Conservation (phyloP, 2,113 vertebrate species). For the Nyctibius bracteatus region DNA sequence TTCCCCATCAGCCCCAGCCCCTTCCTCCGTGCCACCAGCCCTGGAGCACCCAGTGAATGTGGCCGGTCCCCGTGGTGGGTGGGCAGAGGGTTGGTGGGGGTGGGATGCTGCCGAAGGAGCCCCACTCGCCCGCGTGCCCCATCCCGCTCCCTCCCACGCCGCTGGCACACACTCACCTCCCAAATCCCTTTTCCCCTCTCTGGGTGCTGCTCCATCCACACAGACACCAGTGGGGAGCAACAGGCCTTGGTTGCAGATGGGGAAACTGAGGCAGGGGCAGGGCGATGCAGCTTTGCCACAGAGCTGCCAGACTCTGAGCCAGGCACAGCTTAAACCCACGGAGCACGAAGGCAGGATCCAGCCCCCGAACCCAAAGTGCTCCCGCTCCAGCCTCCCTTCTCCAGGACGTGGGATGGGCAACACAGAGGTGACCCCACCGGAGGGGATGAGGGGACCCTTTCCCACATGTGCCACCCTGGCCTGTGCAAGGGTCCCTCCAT, state of each 20-base stretch:
- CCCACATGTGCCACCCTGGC: accelerated
- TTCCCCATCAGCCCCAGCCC: accelerated
- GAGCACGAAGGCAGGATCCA: background rate
- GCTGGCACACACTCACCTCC: background rate
- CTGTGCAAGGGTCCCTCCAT: accelerated
- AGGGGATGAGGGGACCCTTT: background rate
- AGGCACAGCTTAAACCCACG: background rate
- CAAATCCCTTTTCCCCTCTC: background rate
- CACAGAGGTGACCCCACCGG: accelerated
- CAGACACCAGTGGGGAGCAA: background rate
- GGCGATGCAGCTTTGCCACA: accelerated
- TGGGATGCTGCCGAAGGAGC: background rate
- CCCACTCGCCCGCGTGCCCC: accelerated
- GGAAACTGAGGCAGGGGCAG: background rate
- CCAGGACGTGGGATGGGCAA: background rate
- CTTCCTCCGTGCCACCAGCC: background rate
- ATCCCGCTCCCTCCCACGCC: background rate
- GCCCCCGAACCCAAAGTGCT: background rate
- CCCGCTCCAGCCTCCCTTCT: background rate
- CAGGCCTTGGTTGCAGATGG: accelerated
- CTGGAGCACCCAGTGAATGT: background rate
- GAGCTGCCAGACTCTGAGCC: background rate
- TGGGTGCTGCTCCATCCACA: background rate
- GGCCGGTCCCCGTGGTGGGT: background rate
- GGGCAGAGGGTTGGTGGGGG: background rate